Evolutionary conservation across 2,113 vertebrate species (phyloP), one percentile per base, ranked within the genome.

Genomic region (Tragelaphus buxtoni): DNA sequence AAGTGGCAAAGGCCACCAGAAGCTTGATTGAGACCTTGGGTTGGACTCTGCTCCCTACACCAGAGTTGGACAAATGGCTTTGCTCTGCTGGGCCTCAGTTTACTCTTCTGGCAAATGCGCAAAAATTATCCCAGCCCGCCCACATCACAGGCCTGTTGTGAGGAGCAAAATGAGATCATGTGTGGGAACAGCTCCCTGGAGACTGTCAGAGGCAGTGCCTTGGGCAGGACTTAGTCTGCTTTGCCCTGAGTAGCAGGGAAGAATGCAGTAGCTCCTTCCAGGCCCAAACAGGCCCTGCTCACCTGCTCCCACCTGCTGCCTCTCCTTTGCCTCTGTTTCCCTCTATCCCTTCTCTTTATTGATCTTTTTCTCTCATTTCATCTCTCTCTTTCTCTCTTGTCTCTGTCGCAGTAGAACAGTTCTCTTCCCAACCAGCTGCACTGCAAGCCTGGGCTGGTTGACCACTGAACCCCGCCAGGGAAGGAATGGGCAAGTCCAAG

Each of bases 71-170:
- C 69, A 81, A 89, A 51, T 28, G 11, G 9, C 42, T 94, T 85
- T 53, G 42, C 18, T 89, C 90, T 58, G 49, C 30, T 42, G 56
- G 55, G 45, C 26, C 86, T 96, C 51, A 28, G 42, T 85, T 90
- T 96, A 47, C 35, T 94, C 60, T 88, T 90, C 81, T 76, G 39
- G 69, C 5, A 95, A 96, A 88, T 82, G 53, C 5, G 53, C 53
- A 80, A 7, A 16, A 87, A 42, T 53, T 12, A 55, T 32, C 28
- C 28, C 61, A 77, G 32, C 18, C 39, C 55, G 1, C 24, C 32
- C 61, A 82, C 9, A 1, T 86, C 55, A 74, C 14, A 60, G 74
- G 72, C 80, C 58, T 74, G 7, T 81, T 42, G 8, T 58, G 14
- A 85, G 47, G 24, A 69, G 35, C 13, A 42, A 49, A 81, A 58